Conservation (phyloP, 2,113 vertebrate genomes). For the Engystomops pustulosus region DNA sequence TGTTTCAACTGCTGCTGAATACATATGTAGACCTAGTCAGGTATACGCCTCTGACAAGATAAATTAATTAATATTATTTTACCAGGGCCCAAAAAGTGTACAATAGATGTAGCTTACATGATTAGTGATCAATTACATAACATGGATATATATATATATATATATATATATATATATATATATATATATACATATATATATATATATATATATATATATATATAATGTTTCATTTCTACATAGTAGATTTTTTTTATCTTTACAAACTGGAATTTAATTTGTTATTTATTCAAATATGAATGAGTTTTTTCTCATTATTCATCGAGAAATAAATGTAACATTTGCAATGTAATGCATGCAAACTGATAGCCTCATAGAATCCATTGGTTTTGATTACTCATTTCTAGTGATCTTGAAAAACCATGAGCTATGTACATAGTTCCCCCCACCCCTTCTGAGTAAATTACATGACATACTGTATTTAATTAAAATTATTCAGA, state of each 20-base stretch:
- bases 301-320: background rate
- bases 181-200: too few relatives aligned
- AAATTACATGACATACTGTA: background rate
- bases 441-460: background rate
- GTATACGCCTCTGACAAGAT: background rate
- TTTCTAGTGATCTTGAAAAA: background rate
- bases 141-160: background rate
- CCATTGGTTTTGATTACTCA: background rate
- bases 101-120: background rate
- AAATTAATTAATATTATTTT: background rate
- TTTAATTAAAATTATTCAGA: slow-evolving; percentile 27
- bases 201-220: too few relatives aligned
- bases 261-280: background rate
- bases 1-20: slow-evolving; percentile 52
- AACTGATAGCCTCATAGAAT: background rate
- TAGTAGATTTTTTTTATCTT: background rate
- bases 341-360: background rate
- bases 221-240: background rate
- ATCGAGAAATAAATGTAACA: background rate
- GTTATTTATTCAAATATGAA: background rate
- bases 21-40: background rate
- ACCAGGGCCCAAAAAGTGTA: background rate
- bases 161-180: too few relatives aligned
- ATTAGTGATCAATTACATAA: background rate
- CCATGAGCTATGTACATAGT: background rate